phyloP scores from a whole-genome alignment of 1,140 invertebrate species.

The Drosophila melanica region DNA sequence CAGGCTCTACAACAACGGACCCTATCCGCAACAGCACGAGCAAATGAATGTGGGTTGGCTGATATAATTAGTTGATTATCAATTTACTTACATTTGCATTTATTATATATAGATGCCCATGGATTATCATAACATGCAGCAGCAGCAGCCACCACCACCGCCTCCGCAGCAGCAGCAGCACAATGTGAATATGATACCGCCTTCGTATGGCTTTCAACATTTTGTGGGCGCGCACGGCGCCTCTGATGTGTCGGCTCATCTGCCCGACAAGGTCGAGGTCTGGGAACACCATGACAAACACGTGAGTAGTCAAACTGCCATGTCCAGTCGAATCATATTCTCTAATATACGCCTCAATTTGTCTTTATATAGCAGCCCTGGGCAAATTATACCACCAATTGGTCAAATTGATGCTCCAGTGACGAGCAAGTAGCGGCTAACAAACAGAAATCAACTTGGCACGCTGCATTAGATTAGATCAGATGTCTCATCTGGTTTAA shows the following conservation, averaged over 20 bases:
- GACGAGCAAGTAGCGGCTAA: constrained; percentile 30
- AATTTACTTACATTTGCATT: background rate
- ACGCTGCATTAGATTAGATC: background rate
- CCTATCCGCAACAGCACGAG: constrained; percentile 77
- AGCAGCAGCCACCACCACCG: constrained; percentile 57
- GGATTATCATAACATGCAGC: constrained; percentile 79
- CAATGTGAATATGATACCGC: constrained; percentile 74
- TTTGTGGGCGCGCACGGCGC: constrained; percentile 66
- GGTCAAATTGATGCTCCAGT: constrained; percentile 75
- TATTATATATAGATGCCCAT: constrained; percentile 63
- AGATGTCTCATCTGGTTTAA: background rate
- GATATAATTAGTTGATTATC: background rate
- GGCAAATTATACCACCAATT: constrained; percentile 76
- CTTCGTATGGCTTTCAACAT: constrained; percentile 72
- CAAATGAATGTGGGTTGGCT: constrained; percentile 73
- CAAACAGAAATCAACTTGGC: background rate
- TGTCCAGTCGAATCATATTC: background rate
- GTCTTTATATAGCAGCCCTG: constrained; percentile 60
- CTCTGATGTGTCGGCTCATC: constrained; percentile 64
- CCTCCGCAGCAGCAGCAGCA: constrained; percentile 65
- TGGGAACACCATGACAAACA: constrained; percentile 84
- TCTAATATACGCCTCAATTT: background rate
- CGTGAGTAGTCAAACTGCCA: constrained; percentile 52
- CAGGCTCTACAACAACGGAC: constrained; percentile 68
- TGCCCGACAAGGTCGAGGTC: constrained; percentile 77